Base-by-base conservation (phyloP, 1,140 invertebrate genomes). In the Drosophila asahinai region DNA sequence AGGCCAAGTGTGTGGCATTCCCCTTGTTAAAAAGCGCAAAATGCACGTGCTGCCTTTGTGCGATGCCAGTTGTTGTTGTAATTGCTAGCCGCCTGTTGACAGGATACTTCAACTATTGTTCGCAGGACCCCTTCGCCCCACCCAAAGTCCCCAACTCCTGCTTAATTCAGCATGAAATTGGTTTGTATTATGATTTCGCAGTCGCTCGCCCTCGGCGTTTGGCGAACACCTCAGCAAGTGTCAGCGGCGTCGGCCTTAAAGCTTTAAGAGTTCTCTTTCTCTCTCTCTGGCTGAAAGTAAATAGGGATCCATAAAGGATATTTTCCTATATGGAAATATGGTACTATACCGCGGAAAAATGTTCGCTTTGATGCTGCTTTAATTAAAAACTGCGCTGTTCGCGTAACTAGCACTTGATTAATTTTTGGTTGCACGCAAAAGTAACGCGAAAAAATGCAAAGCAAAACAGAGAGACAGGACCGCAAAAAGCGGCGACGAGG, bases 131-230 rank as follows among this genome's bases (percentile, higher is more conserved):
- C 60, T 27, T 30, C 17, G 9, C 33, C 27, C 14, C 45, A 17
- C 5, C 12, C 0, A 33, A 15, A 11, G n/a, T 57, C 51, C 15
- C 54, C 33, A 9, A 25, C 68, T 65, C 27, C 63, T 64, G 84
- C 66, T 90, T 82, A 90, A 90, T 90, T 90, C 86, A 90, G 86
- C 86, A 90, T 90, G 86, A 90, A 90, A 90, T 90, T 90, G 86
- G 86, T 90, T 90, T 90, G 86, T 86, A 90, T 89, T 89, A 86
- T 90, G 83, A 90, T 89, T 89, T 89, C 57, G 70, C 86, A 86
- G 71, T 86, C 71, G 63, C 52, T 74, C 11, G 81, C 84, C 84
- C 14, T 36, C 40, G 84, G 84, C 71, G 51, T 45, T 75, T 51
- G 12, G 58, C 43, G 60, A 81, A 89, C 84, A 89, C 84, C 81